A percentile compares a stretch with the other conserved stretches of the same genome.
Evolutionary conservation across 2,797 vertebrate species (phyloP).

Genomic region (Crax fasciolata): DNA sequence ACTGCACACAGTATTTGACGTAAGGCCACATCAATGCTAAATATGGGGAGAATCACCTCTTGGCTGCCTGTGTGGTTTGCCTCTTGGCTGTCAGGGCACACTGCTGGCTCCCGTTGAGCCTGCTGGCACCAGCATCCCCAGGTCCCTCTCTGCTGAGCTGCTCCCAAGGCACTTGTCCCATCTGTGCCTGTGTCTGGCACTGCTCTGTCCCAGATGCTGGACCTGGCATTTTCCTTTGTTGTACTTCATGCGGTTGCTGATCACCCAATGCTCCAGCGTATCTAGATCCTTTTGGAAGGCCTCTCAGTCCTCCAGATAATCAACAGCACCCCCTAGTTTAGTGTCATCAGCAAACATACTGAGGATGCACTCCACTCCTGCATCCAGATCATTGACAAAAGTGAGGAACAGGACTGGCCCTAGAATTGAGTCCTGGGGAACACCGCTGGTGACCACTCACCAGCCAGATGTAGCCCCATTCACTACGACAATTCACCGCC

Average conservation of each 20-base stretch:
- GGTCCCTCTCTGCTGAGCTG: background rate
- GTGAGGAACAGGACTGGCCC: background rate
- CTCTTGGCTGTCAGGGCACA: background rate
- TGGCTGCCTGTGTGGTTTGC: background rate
- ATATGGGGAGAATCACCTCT: background rate
- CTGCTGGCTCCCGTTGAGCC: background rate
- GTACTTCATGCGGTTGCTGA: background rate
- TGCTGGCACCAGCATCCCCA: background rate
- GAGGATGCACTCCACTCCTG: background rate
- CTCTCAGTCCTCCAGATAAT: background rate
- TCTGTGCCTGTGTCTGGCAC: background rate
- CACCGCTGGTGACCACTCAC: background rate
- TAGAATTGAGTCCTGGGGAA: background rate
- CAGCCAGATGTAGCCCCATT: background rate
- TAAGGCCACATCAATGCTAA: background rate
- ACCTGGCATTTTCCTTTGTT: background rate
- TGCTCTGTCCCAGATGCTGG: background rate
- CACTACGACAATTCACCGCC: background rate
- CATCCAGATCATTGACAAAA: background rate
- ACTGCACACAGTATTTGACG: background rate
- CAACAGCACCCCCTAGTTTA: background rate
- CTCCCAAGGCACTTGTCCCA: background rate
- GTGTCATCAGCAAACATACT: background rate
- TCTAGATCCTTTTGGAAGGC: background rate
- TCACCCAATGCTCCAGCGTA: background rate